Evolutionary conservation across 2,113 vertebrate species (phyloP).

Genomic region (Colius striatus): DNA sequence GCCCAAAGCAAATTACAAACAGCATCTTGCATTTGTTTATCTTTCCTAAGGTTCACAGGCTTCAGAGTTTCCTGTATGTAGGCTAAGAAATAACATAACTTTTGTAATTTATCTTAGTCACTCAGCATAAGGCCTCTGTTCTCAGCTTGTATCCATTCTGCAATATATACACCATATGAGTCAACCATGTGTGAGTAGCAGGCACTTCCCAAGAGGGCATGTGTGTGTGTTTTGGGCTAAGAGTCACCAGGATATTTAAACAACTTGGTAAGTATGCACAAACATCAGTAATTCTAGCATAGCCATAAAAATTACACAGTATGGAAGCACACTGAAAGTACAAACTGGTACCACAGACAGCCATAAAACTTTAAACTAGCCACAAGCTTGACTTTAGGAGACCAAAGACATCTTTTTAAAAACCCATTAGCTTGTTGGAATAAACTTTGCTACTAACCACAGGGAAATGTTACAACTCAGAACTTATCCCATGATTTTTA

Average conservation of each 20-base stretch:
- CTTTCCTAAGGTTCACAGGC: constrained; percentile 44
- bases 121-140: constrained; percentile 30
- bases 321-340: constrained; percentile 36
- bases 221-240: constrained; percentile 21
- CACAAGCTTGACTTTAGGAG: background rate
- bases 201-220: constrained; percentile 13
- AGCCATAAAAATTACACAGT: constrained; percentile 32
- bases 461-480: background rate
- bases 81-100: constrained; percentile 48
- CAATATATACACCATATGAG: constrained; percentile 3
- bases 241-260: constrained; percentile 26
- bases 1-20: background rate
- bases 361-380: constrained; percentile 12
- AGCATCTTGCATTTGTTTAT: constrained; percentile 36
- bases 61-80: constrained; percentile 48
- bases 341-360: constrained; percentile 43
- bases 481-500: background rate
- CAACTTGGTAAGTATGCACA: constrained; percentile 30
- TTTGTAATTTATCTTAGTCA: constrained; percentile 56
- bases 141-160: constrained; percentile 1
- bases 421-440: constrained; percentile 7
- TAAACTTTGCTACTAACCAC: constrained; percentile 26
- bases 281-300: constrained; percentile 42
- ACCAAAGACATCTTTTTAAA: constrained; percentile 21
- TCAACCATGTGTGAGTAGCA: background rate